These are phyloP conservation scores for Desmodus rotundus DNA, from an alignment of 2,113 vertebrate species.

Conservation along the genomic window DNA sequence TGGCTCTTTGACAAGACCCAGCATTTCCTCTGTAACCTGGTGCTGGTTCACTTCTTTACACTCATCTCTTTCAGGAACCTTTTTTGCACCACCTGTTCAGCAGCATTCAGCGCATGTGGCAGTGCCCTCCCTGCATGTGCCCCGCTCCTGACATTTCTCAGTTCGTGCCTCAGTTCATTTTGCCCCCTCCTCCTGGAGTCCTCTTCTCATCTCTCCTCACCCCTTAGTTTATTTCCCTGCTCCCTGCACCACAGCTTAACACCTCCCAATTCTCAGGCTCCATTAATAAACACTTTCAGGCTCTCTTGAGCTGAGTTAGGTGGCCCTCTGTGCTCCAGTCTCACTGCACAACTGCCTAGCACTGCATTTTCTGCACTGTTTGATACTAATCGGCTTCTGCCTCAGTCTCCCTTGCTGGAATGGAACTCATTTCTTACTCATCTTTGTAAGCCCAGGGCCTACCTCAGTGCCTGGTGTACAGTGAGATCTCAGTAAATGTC, in stretches of 20 bases:
- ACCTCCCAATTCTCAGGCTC: not conserved
- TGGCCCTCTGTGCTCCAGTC: not conserved
- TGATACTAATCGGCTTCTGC: not conserved
- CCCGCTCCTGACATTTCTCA: not conserved
- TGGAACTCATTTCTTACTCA: not conserved
- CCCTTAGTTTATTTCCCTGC: not conserved
- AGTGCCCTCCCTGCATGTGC: not conserved
- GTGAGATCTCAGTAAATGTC: not conserved
- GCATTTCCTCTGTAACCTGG: not conserved
- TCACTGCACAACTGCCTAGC: not conserved
- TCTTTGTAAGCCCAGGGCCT: not conserved
- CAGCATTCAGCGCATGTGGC: not conserved
- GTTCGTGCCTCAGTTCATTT: not conserved
- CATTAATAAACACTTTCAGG: not conserved
- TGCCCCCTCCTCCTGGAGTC: not conserved
- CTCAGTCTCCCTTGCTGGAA: not conserved
- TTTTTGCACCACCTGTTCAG: not conserved
- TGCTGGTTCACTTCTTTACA: not conserved
- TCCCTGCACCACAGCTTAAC: not conserved
- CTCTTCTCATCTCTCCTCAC: not conserved
- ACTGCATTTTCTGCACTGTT: not conserved
- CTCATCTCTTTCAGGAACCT: not conserved
- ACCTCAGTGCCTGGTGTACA: not conserved
- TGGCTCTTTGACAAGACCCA: not conserved
- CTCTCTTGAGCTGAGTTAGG: not conserved